Evolutionary conservation across 2,888 invertebrate genomes (phyloP).

Genomic region (Nesidiocoris tenuis): DNA sequence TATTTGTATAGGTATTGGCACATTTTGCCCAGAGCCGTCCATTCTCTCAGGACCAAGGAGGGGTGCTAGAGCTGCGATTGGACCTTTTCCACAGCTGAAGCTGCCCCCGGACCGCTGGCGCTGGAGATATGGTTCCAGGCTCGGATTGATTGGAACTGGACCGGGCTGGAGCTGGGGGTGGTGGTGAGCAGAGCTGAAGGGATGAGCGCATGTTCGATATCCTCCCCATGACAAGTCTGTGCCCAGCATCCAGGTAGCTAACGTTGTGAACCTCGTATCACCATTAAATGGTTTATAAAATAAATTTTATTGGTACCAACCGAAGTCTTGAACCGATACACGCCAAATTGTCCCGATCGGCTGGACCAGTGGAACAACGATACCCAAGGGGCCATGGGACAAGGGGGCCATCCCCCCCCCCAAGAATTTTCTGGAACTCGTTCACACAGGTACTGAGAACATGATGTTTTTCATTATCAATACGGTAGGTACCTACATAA

Average conservation of each 20-base stretch:
- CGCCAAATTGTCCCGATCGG: no score
- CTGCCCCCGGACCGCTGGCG: not conserved
- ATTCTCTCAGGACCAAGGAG: constrained; percentile 48
- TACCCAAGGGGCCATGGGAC: no score
- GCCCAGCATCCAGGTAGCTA: constrained; percentile 25
- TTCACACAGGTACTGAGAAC: no score
- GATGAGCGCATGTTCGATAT: constrained; percentile 21
- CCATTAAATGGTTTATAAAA: no score
- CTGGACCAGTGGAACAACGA: no score
- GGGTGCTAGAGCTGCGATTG: not conserved
- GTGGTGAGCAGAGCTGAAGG: not conserved
- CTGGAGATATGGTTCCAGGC: not conserved
- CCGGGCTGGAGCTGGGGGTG: not conserved
- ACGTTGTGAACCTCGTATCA: no score
- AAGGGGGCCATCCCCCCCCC: no score
- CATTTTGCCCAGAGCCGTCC: constrained; percentile 64
- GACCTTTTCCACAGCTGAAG: not conserved
- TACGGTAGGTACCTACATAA: no score
- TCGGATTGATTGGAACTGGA: constrained; percentile 34
- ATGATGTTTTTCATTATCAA: no score
- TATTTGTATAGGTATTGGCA: constrained; percentile 94
- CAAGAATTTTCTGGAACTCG: no score
- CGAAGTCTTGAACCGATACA: no score
- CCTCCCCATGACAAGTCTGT: not conserved
- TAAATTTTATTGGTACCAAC: no score